phyloP scores from a whole-genome alignment of 2,888 invertebrate genomes.

The Sinotaia quadrata region DNA sequence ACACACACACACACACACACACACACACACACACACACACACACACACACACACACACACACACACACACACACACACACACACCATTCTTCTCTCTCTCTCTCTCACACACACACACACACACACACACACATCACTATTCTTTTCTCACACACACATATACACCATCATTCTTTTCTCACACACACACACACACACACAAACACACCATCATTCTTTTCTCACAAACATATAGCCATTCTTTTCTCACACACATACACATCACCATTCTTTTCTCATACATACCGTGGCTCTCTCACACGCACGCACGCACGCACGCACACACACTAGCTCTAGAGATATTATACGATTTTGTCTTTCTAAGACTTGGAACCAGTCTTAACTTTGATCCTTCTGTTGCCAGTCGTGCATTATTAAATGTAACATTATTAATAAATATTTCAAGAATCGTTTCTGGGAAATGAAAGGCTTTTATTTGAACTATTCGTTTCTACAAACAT shows the following conservation, averaged over 20 bases:
- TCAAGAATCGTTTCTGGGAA: too few relatives aligned
- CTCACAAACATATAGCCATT: too few relatives aligned
- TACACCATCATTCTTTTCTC: background rate
- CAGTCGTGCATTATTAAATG: too few relatives aligned
- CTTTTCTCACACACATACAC: constrained; percentile 1
- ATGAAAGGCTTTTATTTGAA: too few relatives aligned
- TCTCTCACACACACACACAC: constrained; percentile 8
- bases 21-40: constrained; percentile 11
- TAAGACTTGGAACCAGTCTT: too few relatives aligned
- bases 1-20: constrained; percentile 12
- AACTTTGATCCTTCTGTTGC: too few relatives aligned
- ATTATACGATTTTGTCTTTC: too few relatives aligned
- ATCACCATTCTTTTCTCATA: background rate
- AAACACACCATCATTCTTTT: background rate
- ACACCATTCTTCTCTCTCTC: background rate
- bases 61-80: constrained; percentile 12
- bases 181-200: background rate
- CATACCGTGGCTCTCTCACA: too few relatives aligned
- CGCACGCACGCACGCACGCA: too few relatives aligned
- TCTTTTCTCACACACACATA: background rate
- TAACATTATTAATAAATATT: too few relatives aligned
- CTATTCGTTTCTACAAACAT: too few relatives aligned
- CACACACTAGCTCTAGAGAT: too few relatives aligned
- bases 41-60: constrained; percentile 4
- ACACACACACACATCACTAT: background rate